Base-by-base conservation (phyloP, 2,113 vertebrate species). In the Vulpes vulpes region DNA sequence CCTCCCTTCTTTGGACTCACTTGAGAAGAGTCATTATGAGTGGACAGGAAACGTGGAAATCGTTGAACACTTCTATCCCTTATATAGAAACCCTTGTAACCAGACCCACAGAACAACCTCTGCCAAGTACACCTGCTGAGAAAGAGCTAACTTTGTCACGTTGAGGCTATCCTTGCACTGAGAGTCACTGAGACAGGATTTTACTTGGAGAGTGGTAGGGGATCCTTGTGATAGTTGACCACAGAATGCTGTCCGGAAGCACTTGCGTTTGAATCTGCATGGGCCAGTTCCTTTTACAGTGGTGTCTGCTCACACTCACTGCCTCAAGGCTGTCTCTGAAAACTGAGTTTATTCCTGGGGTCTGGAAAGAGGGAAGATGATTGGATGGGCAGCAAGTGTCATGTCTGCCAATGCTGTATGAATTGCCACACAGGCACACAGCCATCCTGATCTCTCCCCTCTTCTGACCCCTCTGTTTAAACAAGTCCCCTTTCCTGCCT, bases 381-480 rank as follows among this genome's bases (percentile, higher is more conserved):
- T 8, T 14, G 35, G 35, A 17, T 9, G 23, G 53, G 32, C n/a
- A 43, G 60, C 14, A 11, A 32, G 7, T 32, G 59, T 82, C 38
- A 32, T 1, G 11, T 32, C 55, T 35, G 65, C 25, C 30, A 25
- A 32, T 3, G 14, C 23, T n/a, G 65, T 35, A 35, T 69, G 10
- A 78, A 3, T 20, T 14, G 22, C 27, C 35, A 12, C 19, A 0
- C 0, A 27, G 55, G 5, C 35, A 22, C 16, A 15, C 0, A 4
- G 20, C 25, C 8, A 0, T 15, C 2, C 23, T 16, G 65, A 10
- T 25, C 22, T 1, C 16, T 12, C 25, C 62, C 23, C 51, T 60
- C 12, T 8, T 57, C 27, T 8, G 16, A 65, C 6, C 10, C 16
- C 27, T 71, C 20, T 95, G 7, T 79, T 71, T 38, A 82, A 71